Evolutionary conservation across 2,888 invertebrate species (phyloP), one percentile per base, ranked within the genome.

Genomic region (Laspeyria flexula): DNA sequence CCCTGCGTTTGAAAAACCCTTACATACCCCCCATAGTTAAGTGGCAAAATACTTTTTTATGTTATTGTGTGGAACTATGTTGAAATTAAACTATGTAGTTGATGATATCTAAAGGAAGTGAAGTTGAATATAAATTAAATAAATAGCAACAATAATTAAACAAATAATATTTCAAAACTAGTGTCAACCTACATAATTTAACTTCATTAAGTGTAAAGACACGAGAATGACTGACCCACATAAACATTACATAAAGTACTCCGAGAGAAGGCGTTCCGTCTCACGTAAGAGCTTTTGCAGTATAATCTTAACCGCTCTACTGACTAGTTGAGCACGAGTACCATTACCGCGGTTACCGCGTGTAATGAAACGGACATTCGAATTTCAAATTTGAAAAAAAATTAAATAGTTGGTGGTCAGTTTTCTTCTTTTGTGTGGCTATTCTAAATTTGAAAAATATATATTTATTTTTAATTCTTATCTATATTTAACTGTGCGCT

Each of bases 271-370:
- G 46, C 65, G 67, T 67, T 67, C 61, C 53, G 49, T 59, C 65
- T 54, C 59, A 59, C 64, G 65, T 59, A 58, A 43, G 46, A 47
- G 49, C 65, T 67, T 64, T 67, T 61, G 65, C 67, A 67, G 67
- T 67, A 53, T 53, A 51, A 67, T 67, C 59, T 65, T 43, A 59
- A 57, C 67, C 65, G 55, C 61, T 59, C 58, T 47, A 65, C 67
- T 55, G 61, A 54, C 56, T 59, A 67, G 67, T 66, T 65, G 60
- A 55, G 38, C 25, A 59, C 30, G 3, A 38, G 21, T 41, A 59
- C 30, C 47, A 50, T 53, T 50, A 58, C 47, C 53, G 60, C 65
- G 63, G 55, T 29, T 38, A 55, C 43, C 45, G 56, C 54, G 54
- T 31, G 50, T 25, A 40, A 50, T 31, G 54, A 55, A 60, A 59